These are phyloP conservation scores for Todiramphus saurophagus DNA, from an alignment of 2,113 vertebrate species.

Conservation along the genomic window DNA sequence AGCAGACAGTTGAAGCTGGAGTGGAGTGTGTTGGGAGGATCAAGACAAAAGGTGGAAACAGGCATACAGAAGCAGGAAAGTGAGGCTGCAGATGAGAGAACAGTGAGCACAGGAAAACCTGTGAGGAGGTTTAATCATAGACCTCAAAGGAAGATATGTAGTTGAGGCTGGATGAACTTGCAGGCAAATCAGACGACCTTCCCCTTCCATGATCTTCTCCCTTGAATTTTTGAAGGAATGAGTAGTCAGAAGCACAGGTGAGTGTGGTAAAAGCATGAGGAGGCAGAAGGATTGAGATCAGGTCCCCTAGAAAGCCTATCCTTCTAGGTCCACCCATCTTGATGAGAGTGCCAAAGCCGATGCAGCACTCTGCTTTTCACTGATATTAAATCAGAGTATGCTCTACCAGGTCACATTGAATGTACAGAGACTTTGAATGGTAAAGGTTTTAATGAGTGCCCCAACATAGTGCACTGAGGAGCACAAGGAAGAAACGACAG, in stretches of 20 bases:
- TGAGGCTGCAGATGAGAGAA: background rate
- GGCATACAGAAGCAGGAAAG: background rate
- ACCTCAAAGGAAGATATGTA: background rate
- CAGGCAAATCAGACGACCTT: background rate
- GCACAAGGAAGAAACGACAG: background rate
- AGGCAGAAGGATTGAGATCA: background rate
- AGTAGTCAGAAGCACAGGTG: background rate
- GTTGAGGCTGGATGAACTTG: background rate
- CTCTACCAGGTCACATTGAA: background rate
- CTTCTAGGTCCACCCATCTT: background rate
- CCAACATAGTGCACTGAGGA: background rate
- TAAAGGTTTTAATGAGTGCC: background rate
- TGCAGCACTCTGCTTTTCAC: background rate
- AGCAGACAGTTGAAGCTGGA: background rate
- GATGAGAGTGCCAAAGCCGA: background rate
- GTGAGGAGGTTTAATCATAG: background rate
- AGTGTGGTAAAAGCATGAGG: background rate
- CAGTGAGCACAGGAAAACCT: background rate
- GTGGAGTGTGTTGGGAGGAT: background rate
- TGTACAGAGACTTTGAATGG: background rate
- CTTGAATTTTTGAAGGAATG: background rate
- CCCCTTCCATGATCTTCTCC: background rate
- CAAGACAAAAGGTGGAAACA: background rate
- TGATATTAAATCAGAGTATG: background rate
- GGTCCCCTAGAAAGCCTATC: background rate